Evolutionary conservation across 2,888 invertebrate species (phyloP), one percentile per base, ranked within the genome.

Genomic region (Eristalinus aeneus): DNA sequence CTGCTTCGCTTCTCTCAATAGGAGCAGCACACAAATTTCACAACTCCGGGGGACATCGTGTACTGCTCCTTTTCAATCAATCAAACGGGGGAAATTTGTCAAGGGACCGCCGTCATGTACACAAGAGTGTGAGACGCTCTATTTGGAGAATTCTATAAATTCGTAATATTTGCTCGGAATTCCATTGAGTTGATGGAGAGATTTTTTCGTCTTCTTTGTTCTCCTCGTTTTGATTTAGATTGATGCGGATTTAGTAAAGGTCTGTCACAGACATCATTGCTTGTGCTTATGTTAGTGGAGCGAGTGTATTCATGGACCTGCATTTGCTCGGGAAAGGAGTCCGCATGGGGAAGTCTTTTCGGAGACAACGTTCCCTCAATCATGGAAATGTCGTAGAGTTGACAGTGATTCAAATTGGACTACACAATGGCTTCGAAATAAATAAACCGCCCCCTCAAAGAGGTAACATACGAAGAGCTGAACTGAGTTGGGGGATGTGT

Each of bases 41-140:
- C 72, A 68, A 34, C 39, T 68, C 46, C 46, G 34, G 20, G 67
- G 63, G 74, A 79, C 74, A 65, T 74, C 69, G 58, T 34, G 68
- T 65, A 64, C 32, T n/a, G 65, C 67, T 84, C 84, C 80, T 71
- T 79, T 84, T 84, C 84, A 84, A 84, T 84, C 84, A 84, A 84
- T 84, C 84, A 84, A 84, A 80, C 67, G 36, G 71, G 53, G 56
- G 75, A 84, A 75, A 80, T 84, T 84, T 74, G 79, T 80, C 61
- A 84, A 75, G 60, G 71, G 75, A 65, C 71, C 63, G 31, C 74
- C 79, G 63, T 60, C 32, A 23, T 60, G 16, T 12, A 31, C 27
- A 27, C 27, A 27, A 68, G 39, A 12, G 34, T 22, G 63, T 69
- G 64, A 63, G 22, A 60, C 46, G 27, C 22, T 63, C 39, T 64